Conservation (phyloP, 2,888 invertebrate species). For the Plemyria rubiginata region DNA sequence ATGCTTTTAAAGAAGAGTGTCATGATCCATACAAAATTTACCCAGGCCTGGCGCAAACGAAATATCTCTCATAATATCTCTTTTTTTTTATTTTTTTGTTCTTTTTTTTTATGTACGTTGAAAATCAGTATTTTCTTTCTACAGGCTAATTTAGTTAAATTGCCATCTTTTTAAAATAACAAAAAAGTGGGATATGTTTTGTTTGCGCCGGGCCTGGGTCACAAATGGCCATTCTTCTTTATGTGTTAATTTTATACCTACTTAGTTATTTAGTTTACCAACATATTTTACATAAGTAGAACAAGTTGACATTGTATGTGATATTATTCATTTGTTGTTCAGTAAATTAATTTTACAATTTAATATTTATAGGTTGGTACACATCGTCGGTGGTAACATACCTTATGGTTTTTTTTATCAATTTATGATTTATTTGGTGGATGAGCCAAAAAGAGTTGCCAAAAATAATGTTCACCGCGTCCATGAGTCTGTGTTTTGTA, state of each 20-base stretch:
- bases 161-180: too few relatives aligned
- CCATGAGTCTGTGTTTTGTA: slow-evolving; percentile 53
- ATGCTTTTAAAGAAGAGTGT: slow-evolving; percentile 1
- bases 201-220: too few relatives aligned
- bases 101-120: too few relatives aligned
- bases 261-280: background rate
- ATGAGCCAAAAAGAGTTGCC: slow-evolving; percentile 81
- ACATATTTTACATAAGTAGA: background rate
- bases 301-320: background rate
- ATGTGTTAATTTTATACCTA: background rate
- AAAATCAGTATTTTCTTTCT: too few relatives aligned
- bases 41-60: too few relatives aligned
- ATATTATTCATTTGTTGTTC: background rate
- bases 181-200: too few relatives aligned
- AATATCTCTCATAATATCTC: too few relatives aligned
- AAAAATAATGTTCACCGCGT: slow-evolving; percentile 72
- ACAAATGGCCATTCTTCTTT: too few relatives aligned
- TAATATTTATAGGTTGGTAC: background rate
- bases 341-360: background rate
- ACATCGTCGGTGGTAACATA: slow-evolving; percentile 1
- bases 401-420: slow-evolving; percentile 18
- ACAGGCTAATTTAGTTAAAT: too few relatives aligned
- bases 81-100: too few relatives aligned
- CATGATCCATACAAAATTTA: too few relatives aligned
- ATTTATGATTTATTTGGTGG: slow-evolving; percentile 64